Evolutionary conservation across 2,113 vertebrate genomes (phyloP).

Genomic region (Chaenocephalus aceratus): DNA sequence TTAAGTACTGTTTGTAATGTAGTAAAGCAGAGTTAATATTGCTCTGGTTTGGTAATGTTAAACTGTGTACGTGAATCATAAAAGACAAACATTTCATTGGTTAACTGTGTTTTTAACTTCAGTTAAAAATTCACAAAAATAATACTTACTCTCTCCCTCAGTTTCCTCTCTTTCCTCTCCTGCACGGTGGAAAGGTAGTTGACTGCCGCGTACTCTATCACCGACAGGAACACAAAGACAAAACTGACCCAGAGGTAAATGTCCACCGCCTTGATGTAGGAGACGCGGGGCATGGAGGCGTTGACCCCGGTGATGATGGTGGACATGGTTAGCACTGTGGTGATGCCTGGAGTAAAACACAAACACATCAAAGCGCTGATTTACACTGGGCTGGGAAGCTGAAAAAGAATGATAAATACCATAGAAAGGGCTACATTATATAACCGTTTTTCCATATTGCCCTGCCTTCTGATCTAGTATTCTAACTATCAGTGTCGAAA

Average conservation of each 20-base stretch:
- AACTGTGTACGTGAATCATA: background rate
- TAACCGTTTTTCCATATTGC: background rate
- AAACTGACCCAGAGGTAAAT: slow-evolving; percentile 99
- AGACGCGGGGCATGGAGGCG: slow-evolving; percentile 97
- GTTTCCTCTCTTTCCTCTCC: slow-evolving; percentile 86
- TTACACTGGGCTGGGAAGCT: background rate
- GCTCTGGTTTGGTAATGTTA: slow-evolving; percentile 1
- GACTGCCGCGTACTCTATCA: slow-evolving; percentile 93
- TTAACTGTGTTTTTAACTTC: slow-evolving; percentile 16
- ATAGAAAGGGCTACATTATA: background rate
- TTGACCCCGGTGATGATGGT: slow-evolving; percentile 96
- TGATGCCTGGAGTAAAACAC: slow-evolving; percentile 81
- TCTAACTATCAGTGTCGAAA: too few species aligned
- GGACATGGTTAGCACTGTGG: slow-evolving; percentile 87
- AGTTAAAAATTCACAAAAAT: background rate
- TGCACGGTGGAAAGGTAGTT: slow-evolving; percentile 88
- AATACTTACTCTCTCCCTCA: slow-evolving; percentile 83
- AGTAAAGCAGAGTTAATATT: background rate
- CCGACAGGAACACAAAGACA: slow-evolving; percentile 97
- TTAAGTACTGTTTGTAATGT: background rate
- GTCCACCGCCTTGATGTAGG: slow-evolving; percentile 98
- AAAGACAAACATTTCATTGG: background rate
- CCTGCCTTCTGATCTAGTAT: background rate
- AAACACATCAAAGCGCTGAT: slow-evolving; percentile 3
- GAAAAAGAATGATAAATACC: background rate